Base-by-base conservation (phyloP, 2,113 vertebrate species). In the Bufo gargarizans region DNA sequence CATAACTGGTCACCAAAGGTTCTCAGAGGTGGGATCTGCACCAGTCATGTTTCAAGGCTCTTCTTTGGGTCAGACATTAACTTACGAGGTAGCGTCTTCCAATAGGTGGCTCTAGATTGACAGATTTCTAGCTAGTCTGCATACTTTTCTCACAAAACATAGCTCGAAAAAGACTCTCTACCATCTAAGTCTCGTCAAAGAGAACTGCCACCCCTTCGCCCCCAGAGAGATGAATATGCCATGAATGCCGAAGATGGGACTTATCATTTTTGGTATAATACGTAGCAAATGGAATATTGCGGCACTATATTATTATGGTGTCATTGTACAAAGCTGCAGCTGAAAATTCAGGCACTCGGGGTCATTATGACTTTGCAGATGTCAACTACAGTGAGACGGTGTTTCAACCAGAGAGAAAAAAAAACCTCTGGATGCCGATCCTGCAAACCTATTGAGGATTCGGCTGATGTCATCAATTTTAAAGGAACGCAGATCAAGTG, bases 311-410 rank as follows among this genome's bases (percentile, higher is more conserved):
- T 77, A 17, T 77, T 20, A 76, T 17, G 20, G 22, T 71, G 71
- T 47, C 19, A 50, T 55, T 78, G 50, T 56, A 56, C 50, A n/a
- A 20, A 19, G 16, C 14, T 45, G 14, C 6, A 1, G 10, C 79
- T 82, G 22, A 61, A 19, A 19, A 76, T 63, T 6, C 49, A 22
- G 79, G 58, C 19, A 88, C 47, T 49, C 4, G 2, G 71, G 69
- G 86, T 88, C 81, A 88, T 72, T n/a, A 82, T 88, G 69, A 88
- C 86, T 88, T 88, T 88, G 78, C 65, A 19, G 56, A 88, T 88
- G 86, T 83, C 86, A 83, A 89, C 47, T 85, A 85, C 83, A 55
- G 56, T 56, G 78, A 77, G 58, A 82, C 59, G 11, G 47, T 71
- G 22, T 65, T 58, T 11, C 47, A 50, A 69, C 5, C 20, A 79